A percentile compares a stretch with the other conserved stretches of the same genome.
phyloP scores from a whole-genome alignment of 2,113 vertebrate species.

The Oenanthe oenanthe region DNA sequence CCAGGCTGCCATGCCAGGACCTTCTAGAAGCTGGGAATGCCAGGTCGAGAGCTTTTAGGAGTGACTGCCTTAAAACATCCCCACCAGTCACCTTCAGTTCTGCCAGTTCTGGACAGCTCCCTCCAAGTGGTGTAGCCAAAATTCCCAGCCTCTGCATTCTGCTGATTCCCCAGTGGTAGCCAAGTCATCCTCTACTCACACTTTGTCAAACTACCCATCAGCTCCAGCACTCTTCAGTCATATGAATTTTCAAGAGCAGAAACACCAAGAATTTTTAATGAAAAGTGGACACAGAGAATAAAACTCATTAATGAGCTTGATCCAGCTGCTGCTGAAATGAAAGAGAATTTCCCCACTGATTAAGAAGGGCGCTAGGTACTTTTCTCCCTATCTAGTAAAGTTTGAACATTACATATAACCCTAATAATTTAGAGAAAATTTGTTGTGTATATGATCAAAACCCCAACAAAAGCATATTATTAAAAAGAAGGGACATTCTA shows the following conservation, averaged over 20 bases:
- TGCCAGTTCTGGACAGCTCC: rapidly evolving
- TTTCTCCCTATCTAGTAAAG: neutral
- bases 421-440: neutral
- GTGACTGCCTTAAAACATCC: neutral
- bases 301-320: neutral
- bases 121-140: neutral
- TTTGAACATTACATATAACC: neutral
- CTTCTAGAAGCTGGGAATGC: neutral
- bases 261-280: neutral
- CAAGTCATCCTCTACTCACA: neutral
- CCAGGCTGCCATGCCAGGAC: neutral
- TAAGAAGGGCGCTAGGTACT: neutral
- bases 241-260: neutral
- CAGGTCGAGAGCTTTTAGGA: rapidly evolving
- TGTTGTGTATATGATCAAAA: neutral
- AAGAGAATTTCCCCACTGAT: neutral
- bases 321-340: neutral
- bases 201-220: neutral
- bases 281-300: neutral
- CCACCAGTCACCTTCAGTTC: rapidly evolving
- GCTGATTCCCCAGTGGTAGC: rapidly evolving
- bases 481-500: neutral
- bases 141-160: neutral
- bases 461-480: neutral
- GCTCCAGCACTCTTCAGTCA: neutral